Evolutionary conservation across 1,140 invertebrate genomes (phyloP).

Genomic region (Grapholita molesta): DNA sequence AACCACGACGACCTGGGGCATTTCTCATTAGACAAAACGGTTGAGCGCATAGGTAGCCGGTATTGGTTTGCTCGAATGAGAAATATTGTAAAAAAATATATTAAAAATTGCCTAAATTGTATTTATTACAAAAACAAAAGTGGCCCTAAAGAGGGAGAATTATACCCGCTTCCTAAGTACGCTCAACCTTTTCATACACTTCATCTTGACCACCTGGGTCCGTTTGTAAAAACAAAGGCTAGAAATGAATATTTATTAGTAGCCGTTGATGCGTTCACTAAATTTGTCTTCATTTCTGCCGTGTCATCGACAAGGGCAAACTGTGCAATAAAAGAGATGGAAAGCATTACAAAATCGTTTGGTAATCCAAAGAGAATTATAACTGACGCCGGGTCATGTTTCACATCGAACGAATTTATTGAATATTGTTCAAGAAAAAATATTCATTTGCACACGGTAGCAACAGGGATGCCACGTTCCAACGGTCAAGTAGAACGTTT

Average conservation of each 20-base stretch:
- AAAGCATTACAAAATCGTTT: background rate
- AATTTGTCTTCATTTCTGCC: constrained; percentile 25
- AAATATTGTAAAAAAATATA: constrained; percentile 26
- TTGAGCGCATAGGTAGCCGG: constrained; percentile 17
- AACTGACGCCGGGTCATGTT: background rate
- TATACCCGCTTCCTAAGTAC: constrained; percentile 4
- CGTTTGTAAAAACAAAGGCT: constrained; percentile 28
- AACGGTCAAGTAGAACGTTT: background rate
- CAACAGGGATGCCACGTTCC: background rate
- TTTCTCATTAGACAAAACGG: constrained; percentile 10
- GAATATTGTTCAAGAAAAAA: background rate
- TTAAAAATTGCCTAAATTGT: constrained; percentile 36
- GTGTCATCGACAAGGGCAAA: background rate
- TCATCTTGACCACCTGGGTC: constrained; percentile 34
- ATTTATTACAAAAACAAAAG: constrained; percentile 23
- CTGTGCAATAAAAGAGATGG: background rate
- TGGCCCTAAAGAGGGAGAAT: constrained; percentile 8
- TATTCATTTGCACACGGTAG: background rate
- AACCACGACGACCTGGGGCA: too few species aligned
- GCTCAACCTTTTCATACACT: constrained; percentile 28
- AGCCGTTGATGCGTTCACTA: constrained; percentile 48
- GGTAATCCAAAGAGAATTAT: background rate
- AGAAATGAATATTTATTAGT: constrained; percentile 43
- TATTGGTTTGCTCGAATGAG: constrained; percentile 31
- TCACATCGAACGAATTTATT: background rate